Evolutionary conservation across 2,113 vertebrate genomes (phyloP).

Genomic region (Nyctereutes procyonoides): DNA sequence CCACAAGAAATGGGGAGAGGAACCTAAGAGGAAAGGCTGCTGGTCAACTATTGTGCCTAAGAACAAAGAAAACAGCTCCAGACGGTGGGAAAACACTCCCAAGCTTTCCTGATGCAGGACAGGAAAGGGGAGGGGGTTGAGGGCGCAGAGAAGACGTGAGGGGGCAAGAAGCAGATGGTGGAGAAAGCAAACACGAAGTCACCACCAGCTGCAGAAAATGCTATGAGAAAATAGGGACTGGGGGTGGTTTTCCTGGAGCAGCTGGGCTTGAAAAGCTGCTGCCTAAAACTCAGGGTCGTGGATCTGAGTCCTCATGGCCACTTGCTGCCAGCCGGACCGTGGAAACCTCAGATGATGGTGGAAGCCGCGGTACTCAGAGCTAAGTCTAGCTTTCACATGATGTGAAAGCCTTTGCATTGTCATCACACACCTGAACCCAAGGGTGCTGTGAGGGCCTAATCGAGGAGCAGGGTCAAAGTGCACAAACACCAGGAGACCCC

Average conservation of each 20-base stretch:
- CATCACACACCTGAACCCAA: background rate
- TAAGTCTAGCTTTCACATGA: background rate
- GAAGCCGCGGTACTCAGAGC: background rate
- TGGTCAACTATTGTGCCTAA: background rate
- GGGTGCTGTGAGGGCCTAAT: background rate
- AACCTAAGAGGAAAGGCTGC: background rate
- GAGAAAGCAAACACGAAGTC: background rate
- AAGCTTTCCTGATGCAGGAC: background rate
- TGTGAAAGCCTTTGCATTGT: too few relatives aligned
- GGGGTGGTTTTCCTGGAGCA: background rate
- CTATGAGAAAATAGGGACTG: background rate
- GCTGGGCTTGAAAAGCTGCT: background rate
- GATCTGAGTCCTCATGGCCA: background rate
- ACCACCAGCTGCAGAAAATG: background rate
- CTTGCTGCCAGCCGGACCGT: too few relatives aligned
- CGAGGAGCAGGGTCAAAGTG: background rate
- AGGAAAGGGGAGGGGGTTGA: background rate
- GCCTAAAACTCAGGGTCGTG: background rate
- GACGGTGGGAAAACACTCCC: background rate
- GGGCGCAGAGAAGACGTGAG: too few relatives aligned
- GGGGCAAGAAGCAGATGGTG: background rate
- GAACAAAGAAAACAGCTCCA: background rate
- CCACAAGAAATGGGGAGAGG: background rate
- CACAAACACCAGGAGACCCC: background rate
- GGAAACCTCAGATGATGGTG: background rate